A percentile compares a stretch with the other conserved stretches of the same genome.
Conservation (phyloP, 2,113 vertebrate genomes). For the Dendropsophus ebraccatus region DNA sequence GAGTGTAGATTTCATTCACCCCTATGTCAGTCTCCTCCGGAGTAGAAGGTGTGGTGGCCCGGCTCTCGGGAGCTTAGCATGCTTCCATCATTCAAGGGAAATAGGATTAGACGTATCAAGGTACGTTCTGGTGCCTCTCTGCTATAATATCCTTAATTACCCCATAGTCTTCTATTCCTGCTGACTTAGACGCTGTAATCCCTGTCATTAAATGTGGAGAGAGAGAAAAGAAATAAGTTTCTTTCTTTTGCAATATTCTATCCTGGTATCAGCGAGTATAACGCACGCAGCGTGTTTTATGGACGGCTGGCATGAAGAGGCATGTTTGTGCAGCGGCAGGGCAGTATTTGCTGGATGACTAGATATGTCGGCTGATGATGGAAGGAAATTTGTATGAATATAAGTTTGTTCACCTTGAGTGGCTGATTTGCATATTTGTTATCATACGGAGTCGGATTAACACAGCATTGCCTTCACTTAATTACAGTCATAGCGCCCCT, state of each 20-base stretch:
- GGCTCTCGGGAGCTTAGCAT: slow-evolving; percentile 23
- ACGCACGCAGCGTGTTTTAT: not conserved
- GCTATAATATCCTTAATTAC: slow-evolving; percentile 36
- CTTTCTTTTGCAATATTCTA: slow-evolving; percentile 16
- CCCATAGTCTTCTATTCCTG: slow-evolving; percentile 6
- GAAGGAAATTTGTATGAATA: not conserved
- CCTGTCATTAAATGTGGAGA: slow-evolving; percentile 23
- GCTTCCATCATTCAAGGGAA: slow-evolving; percentile 21
- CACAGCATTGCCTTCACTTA: too few species aligned
- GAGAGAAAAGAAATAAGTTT: not conserved
- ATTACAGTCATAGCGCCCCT: too few species aligned
- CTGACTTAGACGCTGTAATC: slow-evolving; percentile 46
- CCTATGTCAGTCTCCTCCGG: slow-evolving; percentile 12
- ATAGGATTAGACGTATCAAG: slow-evolving; percentile 39
- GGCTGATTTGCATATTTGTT: not conserved
- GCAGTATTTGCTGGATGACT: not conserved
- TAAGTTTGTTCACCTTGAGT: not conserved
- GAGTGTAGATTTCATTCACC: slow-evolving; percentile 36
- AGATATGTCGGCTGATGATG: not conserved
- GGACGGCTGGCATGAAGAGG: not conserved
- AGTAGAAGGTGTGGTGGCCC: slow-evolving; percentile 34
- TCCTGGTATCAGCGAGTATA: not conserved
- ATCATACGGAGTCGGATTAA: too few species aligned
- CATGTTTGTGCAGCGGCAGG: not conserved
- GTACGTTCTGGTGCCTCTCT: slow-evolving; percentile 28